Evolutionary conservation across 2,888 invertebrate species (phyloP).

Genomic region (Noctua janthina): DNA sequence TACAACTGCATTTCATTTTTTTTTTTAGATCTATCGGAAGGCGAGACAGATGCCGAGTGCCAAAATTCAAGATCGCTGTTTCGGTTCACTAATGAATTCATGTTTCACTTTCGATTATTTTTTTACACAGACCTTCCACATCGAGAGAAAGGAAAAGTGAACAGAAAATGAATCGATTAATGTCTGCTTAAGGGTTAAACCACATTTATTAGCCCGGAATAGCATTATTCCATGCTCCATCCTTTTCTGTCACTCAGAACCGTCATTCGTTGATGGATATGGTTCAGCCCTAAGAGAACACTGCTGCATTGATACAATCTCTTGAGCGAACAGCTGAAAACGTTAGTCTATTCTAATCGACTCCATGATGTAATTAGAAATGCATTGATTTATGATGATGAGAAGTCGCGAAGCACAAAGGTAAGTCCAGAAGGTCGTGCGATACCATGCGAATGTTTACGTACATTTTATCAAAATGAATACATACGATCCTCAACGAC

Average conservation of each 20-base stretch:
- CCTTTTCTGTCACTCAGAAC: neutral
- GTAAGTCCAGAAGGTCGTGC: constrained; percentile 55
- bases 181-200: neutral
- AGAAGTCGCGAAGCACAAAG: constrained; percentile 15
- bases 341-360: neutral
- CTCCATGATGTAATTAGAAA: neutral
- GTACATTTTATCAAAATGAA: constrained; percentile 40
- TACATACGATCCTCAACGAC: constrained; percentile 56
- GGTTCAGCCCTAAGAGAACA: neutral
- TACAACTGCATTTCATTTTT: neutral
- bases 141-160: neutral
- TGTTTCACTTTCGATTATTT: neutral
- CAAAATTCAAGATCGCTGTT: too few species aligned
- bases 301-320: neutral
- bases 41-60: neutral
- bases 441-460: constrained; percentile 49
- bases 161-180: neutral
- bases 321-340: neutral
- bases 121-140: neutral
- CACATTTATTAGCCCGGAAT: neutral
- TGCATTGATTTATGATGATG: constrained; percentile 8
- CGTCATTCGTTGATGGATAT: neutral
- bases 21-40: neutral
- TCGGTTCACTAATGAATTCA: neutral
- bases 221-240: neutral